Evolutionary conservation across 2,888 invertebrate species (phyloP), one percentile per base, ranked within the genome.

Genomic region (Calliopum simillimum): DNA sequence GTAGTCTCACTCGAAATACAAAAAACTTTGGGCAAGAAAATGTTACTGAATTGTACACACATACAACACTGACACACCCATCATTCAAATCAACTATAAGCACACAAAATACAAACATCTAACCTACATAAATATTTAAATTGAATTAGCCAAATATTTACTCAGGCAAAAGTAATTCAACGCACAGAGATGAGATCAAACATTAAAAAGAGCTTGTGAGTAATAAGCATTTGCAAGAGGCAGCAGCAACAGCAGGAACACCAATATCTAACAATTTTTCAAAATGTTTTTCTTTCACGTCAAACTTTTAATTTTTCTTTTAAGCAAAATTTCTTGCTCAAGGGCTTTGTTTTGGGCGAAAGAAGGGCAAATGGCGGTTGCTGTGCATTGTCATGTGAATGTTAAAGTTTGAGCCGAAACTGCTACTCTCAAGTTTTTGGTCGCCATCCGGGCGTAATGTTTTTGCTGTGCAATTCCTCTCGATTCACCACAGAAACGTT

Each of bases 401-500:
- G 13, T 23, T 23, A 16, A 14, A 23, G 53, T 21, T 19, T 12
- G 11, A 14, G 47, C 23, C n/a, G 63, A 6, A 33, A 8, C 33
- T 33, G 33, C 33, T 33, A 2, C 25, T 47, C 79, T 78, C 78
- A 81, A 82, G 81, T 82, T 82, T 82, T 80, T 81, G 79, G 82
- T 82, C 82, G 82, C 81, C 82, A 81, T 82, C 82, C 82, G 81
- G 49, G 41, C 80, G 81, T 81, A 82, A 82, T 82, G 81, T 82
- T 82, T 82, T 82, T 79, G n/a, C 79, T 81, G 78, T 82, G 80
- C 80, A 82, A 33, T 33, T 33, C 33, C 33, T 82, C 82, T 82
- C 82, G 81, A 82, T 82, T 81, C 82, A 81, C 82, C 82, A 78
- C 82, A 82, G 82, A 82, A 82, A 82, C 82, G 80, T 82, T 82